Evolutionary conservation across 1,140 invertebrate genomes (phyloP).

Genomic region (Anoplophora glabripennis): DNA sequence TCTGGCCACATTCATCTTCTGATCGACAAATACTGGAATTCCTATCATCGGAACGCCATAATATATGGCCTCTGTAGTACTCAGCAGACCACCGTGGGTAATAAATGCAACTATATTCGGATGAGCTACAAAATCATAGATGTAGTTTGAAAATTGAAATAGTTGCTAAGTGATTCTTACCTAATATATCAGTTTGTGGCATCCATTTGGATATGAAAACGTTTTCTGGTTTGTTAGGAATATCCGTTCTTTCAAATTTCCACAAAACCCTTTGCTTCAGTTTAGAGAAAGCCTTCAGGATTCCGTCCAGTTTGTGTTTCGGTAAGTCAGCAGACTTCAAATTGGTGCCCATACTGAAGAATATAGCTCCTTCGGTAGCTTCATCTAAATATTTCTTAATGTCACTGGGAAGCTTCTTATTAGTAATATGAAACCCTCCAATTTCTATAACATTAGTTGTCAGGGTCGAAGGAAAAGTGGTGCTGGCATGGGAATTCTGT

Average conservation of each 20-base stretch:
- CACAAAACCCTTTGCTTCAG: constrained; percentile 53
- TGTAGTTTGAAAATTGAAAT: no score
- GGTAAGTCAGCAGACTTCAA: no score
- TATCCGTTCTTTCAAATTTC: constrained; percentile 50
- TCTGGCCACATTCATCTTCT: constrained; percentile 40
- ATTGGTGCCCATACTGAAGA: no score
- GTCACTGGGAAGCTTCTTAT: no score
- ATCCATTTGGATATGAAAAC: constrained; percentile 63
- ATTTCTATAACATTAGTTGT: no score
- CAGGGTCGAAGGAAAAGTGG: no score
- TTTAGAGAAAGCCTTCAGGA: constrained; percentile 50
- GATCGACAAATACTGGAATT: constrained; percentile 45
- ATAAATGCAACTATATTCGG: constrained; percentile 36
- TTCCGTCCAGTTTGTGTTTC: no score
- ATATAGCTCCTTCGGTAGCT: no score
- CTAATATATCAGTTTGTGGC: constrained; percentile 66
- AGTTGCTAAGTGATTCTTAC: no score
- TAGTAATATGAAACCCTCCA: no score
- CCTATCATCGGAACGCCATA: constrained; percentile 53
- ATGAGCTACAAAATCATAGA: constrained; percentile 42
- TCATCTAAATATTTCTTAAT: no score
- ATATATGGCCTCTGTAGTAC: constrained; percentile 50
- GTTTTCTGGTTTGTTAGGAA: constrained; percentile 48
- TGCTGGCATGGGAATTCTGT: no score
- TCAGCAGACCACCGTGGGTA: constrained; percentile 36